Evolutionary conservation across 2,113 vertebrate genomes (phyloP), one percentile per base, ranked within the genome.

Genomic region (Colistium nudipinnis): DNA sequence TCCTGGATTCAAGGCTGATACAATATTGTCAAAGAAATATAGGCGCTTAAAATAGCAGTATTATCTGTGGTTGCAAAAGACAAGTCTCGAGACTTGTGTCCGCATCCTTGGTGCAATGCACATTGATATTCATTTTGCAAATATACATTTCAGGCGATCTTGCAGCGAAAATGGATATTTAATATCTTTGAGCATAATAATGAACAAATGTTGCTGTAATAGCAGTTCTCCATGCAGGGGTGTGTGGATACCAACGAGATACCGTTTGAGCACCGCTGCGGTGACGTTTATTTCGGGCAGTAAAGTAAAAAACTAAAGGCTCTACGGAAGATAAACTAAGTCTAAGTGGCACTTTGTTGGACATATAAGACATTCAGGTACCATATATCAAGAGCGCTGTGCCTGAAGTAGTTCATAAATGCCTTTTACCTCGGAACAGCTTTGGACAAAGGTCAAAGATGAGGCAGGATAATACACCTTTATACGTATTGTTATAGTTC

Each of bases 391-490:
- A 33, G 31, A 33, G n/a, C n/a, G n/a, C n/a, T 43, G 27, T n/a
- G 25, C 27, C 10, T 28, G 9, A 48, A 11, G 10, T 24, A 12
- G 28, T 53, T 19, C 17, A 30, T 30, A 31, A 53, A 16, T 4
- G 4, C 6, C 25, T 44, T 54, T 31, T 13, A 1, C 27, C 43
- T 61, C 14, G 39, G 7, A 57, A 24, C n/a, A 67, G 13, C 19
- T 14, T 41, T 44, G 13, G 10, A 10, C 36, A 25, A 71, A 36
- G 17, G 39, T 53, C 27, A 68, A 33, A 53, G 51, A 31, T 53
- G 6, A 53, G 51, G 19, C 27, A 49, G 19, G 28, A 31, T 53
- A 19, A 53, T 19, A 13, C 24, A 25, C 14, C 24, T 49, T 27
- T 49, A 49, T 25, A 6, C 12, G 13, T 16, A 14, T 24, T 22